phyloP scores from a whole-genome alignment of 2,888 invertebrate genomes.

The Xestoiulus laeticollis region DNA sequence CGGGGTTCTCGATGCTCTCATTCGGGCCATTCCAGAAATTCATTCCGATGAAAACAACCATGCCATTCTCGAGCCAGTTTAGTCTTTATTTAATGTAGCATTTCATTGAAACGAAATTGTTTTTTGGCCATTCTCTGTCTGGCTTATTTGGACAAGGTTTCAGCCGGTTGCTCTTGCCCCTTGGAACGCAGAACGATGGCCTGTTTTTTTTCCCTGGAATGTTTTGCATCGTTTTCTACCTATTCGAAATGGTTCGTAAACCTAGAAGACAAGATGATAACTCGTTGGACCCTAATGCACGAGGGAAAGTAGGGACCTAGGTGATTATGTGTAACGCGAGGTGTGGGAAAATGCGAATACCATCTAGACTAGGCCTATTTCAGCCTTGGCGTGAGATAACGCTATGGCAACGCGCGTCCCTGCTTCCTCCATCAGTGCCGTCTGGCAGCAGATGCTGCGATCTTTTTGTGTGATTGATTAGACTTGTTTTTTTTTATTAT shows the following conservation, averaged over 20 bases:
- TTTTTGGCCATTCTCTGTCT: background rate
- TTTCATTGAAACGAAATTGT: background rate
- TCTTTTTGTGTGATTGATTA: background rate
- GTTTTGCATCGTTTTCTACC: background rate
- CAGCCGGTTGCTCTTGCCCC: background rate
- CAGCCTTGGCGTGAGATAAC: constrained; percentile 4
- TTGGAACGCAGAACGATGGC: background rate
- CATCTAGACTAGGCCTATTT: constrained; percentile 19
- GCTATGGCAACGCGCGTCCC: constrained; percentile 25
- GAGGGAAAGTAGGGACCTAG: background rate
- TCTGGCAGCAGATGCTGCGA: constrained; percentile 37
- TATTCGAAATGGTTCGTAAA: background rate
- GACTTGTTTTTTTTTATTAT: background rate
- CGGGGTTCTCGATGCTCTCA: background rate
- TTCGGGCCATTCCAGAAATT: background rate
- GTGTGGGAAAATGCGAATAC: background rate
- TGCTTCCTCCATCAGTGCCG: constrained; percentile 21
- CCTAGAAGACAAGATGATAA: background rate
- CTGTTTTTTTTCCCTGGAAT: background rate
- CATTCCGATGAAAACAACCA: background rate
- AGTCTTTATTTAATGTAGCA: background rate
- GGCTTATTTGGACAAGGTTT: background rate
- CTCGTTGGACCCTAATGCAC: background rate
- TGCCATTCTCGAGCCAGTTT: background rate
- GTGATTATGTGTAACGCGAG: background rate